Evolutionary conservation across 2,888 invertebrate genomes (phyloP).

Genomic region (Blera fallax): DNA sequence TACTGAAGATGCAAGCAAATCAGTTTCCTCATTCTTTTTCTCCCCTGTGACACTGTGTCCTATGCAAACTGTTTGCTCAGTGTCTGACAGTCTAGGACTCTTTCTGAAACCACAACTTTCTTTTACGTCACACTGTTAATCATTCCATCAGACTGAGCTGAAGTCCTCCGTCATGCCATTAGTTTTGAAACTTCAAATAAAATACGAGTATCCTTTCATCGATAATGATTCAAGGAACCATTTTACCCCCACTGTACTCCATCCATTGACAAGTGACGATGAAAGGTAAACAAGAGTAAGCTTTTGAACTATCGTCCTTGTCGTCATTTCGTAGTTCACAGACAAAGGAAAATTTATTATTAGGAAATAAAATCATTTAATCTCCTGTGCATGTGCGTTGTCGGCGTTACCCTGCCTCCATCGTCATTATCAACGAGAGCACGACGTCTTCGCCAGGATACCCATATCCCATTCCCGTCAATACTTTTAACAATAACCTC

Average conservation of each 20-base stretch:
- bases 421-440: conserved; percentile 12
- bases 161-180: not conserved
- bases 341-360: conserved; percentile 68
- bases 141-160: not conserved
- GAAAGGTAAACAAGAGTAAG: conserved; percentile 63
- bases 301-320: conserved; percentile 59
- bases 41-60: too few relatives aligned
- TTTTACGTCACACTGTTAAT: conserved; percentile 21
- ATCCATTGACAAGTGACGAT: conserved; percentile 26
- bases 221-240: conserved; percentile 46
- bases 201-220: conserved; percentile 38
- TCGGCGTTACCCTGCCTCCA: conserved; percentile 9
- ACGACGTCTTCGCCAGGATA: conserved; percentile 24
- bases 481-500: conserved; percentile 15
- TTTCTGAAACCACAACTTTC: not conserved
- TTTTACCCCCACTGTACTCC: not conserved
- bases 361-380: conserved; percentile 71
- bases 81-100: not conserved
- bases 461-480: not conserved
- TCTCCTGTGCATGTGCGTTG: conserved; percentile 39
- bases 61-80: too few relatives aligned
- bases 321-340: conserved; percentile 27
- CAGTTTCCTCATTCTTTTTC: too few relatives aligned
- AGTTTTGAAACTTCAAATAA: conserved; percentile 43
- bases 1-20: too few relatives aligned